Percentiles rank a stretch among this genome's conserved stretches.
Evolutionary conservation across 2,797 vertebrate genomes (phyloP).

Genomic region (Glossophaga mutica): DNA sequence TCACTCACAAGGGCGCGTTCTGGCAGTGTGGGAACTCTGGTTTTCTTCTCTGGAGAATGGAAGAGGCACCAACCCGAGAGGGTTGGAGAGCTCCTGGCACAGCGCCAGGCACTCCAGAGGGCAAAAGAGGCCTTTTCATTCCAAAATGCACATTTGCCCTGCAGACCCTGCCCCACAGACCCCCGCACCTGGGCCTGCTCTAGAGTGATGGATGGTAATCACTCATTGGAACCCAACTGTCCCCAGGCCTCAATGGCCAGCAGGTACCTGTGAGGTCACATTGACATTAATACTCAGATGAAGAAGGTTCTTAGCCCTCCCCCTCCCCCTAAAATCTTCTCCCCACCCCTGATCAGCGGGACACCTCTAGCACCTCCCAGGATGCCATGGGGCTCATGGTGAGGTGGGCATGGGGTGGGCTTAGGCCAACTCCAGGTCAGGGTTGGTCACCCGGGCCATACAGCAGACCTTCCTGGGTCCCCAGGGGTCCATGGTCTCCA

Average conservation of each 20-base stretch:
- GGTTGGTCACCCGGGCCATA: not conserved
- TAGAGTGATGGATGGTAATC: fast-evolving
- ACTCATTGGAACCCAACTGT: not conserved
- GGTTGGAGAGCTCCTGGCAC: not conserved
- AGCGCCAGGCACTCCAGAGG: not conserved
- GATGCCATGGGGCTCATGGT: not conserved
- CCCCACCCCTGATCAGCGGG: fast-evolving
- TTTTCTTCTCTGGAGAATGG: not conserved
- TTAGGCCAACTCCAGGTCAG: not conserved
- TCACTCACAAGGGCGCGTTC: fast-evolving
- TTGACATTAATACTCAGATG: not conserved
- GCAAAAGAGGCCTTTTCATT: not conserved
- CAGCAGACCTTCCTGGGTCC: not conserved
- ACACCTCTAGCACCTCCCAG: not conserved
- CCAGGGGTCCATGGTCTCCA: not conserved
- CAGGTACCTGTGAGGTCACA: not conserved
- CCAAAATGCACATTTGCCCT: not conserved
- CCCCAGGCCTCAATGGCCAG: not conserved
- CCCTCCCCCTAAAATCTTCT: too few relatives aligned
- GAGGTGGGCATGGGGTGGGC: not conserved
- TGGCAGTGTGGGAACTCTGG: not conserved
- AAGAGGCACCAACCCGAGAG: not conserved
- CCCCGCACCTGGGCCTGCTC: not conserved
- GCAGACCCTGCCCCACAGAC: not conserved
- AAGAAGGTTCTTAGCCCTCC: not conserved